These are phyloP conservation scores for Dione vanillae DNA, from an alignment of 2,888 invertebrate genomes.

Conservation along the genomic window DNA sequence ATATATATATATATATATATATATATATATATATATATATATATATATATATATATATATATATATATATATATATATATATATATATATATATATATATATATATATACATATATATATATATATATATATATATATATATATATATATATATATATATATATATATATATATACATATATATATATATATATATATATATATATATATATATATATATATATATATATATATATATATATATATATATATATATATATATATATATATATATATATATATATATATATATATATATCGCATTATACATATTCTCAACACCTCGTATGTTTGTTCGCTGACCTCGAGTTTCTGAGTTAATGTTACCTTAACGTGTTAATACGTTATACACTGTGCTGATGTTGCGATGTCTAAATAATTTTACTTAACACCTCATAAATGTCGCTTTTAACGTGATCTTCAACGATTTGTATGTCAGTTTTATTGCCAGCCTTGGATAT, in stretches of 20 bases:
- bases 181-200: too few species aligned
- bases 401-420: constrained; percentile 20
- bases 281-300: too few species aligned
- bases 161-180: too few species aligned
- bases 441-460: constrained; percentile 25
- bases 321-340: constrained; percentile 28
- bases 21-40: too few species aligned
- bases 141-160: too few species aligned
- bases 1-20: too few species aligned
- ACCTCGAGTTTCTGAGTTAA: constrained; percentile 29
- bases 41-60: too few species aligned
- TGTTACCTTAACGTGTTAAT: constrained; percentile 30
- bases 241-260: too few species aligned
- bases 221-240: too few species aligned
- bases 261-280: neutral
- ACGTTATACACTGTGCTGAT: constrained; percentile 8
- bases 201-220: too few species aligned
- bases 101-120: neutral
- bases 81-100: too few species aligned
- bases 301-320: neutral
- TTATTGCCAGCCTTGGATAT: constrained; percentile 20
- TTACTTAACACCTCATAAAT: constrained; percentile 34
- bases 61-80: too few species aligned
- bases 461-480: constrained; percentile 18
- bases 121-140: neutral